Conservation (phyloP, 2,797 vertebrate genomes). For the Discoglossus pictus region DNA sequence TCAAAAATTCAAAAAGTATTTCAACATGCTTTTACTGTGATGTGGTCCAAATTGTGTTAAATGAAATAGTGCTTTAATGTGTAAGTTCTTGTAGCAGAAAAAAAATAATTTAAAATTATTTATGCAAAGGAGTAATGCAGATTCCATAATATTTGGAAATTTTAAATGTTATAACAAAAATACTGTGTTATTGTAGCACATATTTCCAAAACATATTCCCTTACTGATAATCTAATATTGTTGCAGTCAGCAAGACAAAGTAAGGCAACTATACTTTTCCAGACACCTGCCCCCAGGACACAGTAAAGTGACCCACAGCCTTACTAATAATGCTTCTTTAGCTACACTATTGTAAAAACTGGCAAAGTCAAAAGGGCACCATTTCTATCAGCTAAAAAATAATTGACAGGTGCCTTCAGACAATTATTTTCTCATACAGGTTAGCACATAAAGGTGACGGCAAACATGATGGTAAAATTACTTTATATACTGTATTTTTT, state of each 20-base stretch:
- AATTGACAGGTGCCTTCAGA: slow-evolving; percentile 25
- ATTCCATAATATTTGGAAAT: no score
- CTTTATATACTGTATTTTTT: slow-evolving; percentile 26
- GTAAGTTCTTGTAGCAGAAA: no score
- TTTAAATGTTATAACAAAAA: no score
- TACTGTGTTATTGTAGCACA: not conserved
- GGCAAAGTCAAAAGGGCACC: not conserved
- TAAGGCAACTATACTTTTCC: not conserved
- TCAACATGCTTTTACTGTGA: no score
- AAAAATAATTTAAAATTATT: no score
- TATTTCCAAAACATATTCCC: slow-evolving; percentile 23
- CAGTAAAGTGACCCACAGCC: not conserved
- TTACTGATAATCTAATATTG: not conserved
- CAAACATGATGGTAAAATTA: slow-evolving; percentile 9
- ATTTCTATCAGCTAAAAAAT: slow-evolving; percentile 23
- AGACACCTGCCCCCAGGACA: not conserved
- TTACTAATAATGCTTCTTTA: slow-evolving; percentile 29
- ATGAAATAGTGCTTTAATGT: no score
- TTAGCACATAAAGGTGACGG: slow-evolving; percentile 8
- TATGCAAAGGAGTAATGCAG: no score
- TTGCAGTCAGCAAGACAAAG: slow-evolving; percentile 29
- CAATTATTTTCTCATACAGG: slow-evolving; percentile 27
- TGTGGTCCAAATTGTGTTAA: no score
- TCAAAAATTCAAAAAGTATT: no score
- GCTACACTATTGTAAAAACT: not conserved